These are phyloP conservation scores for Oligia strigilis DNA, from an alignment of 2,888 invertebrate genomes.

Conservation along the genomic window DNA sequence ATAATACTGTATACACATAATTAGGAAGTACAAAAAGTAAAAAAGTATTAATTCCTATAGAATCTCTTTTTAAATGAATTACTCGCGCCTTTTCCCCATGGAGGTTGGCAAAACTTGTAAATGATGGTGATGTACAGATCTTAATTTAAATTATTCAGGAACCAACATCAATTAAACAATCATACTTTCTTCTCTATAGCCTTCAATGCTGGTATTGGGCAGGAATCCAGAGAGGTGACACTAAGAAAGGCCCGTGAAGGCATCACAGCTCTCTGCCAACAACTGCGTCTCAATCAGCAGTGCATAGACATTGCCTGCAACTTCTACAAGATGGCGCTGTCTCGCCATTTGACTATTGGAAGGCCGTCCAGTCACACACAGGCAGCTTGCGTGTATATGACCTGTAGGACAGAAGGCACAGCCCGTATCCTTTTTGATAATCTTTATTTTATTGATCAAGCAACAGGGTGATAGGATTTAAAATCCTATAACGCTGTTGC, in stretches of 20 bases:
- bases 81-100: neutral
- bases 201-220: conserved; percentile 94
- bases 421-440: conserved; percentile 94
- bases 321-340: conserved; percentile 97
- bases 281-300: conserved; percentile 96
- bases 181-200: conserved; percentile 84
- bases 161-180: neutral
- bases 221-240: conserved; percentile 98
- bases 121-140: neutral
- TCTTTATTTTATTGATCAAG: neutral
- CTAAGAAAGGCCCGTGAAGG: conserved; percentile 96
- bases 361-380: conserved; percentile 97
- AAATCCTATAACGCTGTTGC: too few relatives aligned
- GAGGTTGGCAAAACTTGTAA: neutral
- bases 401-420: conserved; percentile 98
- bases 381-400: conserved; percentile 99
- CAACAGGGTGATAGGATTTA: neutral
- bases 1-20: too few relatives aligned
- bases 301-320: conserved; percentile 98
- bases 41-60: too few relatives aligned
- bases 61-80: too few relatives aligned
- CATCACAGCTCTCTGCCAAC: conserved; percentile 96
- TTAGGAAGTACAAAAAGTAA: neutral
- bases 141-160: neutral
- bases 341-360: conserved; percentile 96